These are phyloP conservation scores for Saccostrea echinata DNA, from an alignment of 1,140 invertebrate genomes.

Conservation along the genomic window DNA sequence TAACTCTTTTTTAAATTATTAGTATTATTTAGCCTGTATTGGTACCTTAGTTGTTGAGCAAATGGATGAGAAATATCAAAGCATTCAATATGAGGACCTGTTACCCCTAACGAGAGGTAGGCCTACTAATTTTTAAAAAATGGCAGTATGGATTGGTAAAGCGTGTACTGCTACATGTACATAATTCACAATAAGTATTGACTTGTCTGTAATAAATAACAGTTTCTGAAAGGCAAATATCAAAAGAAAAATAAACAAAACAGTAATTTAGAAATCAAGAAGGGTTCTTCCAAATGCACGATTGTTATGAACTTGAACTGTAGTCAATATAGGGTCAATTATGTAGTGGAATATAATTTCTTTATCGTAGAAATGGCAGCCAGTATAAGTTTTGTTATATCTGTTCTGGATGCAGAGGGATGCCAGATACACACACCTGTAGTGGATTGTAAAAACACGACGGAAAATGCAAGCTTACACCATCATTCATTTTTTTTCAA, in stretches of 20 bases:
- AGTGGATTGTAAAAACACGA: neutral
- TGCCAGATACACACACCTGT: neutral
- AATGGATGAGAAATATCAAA: neutral
- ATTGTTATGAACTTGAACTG: too few species aligned
- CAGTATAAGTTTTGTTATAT: conserved; percentile 1
- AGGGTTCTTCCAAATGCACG: neutral
- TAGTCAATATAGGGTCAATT: too few species aligned
- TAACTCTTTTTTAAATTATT: neutral
- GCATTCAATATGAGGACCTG: neutral
- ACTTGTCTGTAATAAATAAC: too few species aligned
- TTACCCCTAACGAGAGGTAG: neutral
- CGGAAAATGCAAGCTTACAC: neutral
- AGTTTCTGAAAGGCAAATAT: too few species aligned
- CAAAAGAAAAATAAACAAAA: neutral
- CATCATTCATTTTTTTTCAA: too few species aligned
- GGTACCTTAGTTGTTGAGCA: neutral
- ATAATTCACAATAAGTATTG: too few species aligned
- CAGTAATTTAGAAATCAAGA: neutral
- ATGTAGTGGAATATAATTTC: neutral
- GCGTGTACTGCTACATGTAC: too few species aligned
- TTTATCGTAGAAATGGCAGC: neutral
- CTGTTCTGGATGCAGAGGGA: neutral
- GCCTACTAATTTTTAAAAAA: too few species aligned
- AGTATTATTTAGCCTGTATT: conserved; percentile 9
- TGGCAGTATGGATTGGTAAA: too few species aligned